phyloP scores from a whole-genome alignment of 2,888 invertebrate species.

The Noctua janthe region DNA sequence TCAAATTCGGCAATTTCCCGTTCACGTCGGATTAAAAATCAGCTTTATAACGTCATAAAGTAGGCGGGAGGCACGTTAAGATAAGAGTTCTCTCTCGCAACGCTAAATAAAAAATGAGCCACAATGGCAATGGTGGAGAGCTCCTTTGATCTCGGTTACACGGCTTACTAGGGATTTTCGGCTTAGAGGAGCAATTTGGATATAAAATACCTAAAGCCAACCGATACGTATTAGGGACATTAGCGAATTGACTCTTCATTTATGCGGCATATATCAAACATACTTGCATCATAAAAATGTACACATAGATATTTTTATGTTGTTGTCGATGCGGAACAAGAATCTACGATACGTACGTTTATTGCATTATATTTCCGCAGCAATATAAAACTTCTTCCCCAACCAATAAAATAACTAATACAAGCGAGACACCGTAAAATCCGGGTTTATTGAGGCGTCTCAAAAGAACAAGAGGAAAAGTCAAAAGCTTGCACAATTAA shows the following conservation, averaged over 20 bases:
- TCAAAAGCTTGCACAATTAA: conserved; percentile 89
- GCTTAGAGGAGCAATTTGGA: conserved; percentile 87
- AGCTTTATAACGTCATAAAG: conserved; percentile 90
- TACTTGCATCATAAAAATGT: conserved; percentile 19
- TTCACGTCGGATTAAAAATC: conserved; percentile 89
- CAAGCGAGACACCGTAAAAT: conserved; percentile 85
- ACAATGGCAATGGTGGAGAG: conserved; percentile 87
- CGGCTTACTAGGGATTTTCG: conserved; percentile 87
- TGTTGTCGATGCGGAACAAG: conserved; percentile 11
- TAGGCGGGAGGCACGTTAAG: conserved; percentile 85
- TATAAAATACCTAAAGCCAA: conserved; percentile 87
- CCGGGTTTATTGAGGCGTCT: conserved; percentile 88
- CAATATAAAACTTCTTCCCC: conserved; percentile 72
- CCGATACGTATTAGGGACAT: conserved; percentile 87
- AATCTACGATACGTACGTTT: conserved; percentile 38
- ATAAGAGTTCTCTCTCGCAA: conserved; percentile 84
- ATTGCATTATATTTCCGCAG: conserved; percentile 44
- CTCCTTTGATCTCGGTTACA: conserved; percentile 90
- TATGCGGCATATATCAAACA: conserved; percentile 26
- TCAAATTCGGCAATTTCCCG: conserved; percentile 80
- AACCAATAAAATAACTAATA: conserved; percentile 81
- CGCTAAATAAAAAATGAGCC: conserved; percentile 90
- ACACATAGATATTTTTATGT: conserved; percentile 16
- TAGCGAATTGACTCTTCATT: conserved; percentile 83
- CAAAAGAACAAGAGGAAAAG: conserved; percentile 88